phyloP scores from a whole-genome alignment of 1,140 invertebrate species.

The roundworm (Caenorhabditis elegans) region DNA sequence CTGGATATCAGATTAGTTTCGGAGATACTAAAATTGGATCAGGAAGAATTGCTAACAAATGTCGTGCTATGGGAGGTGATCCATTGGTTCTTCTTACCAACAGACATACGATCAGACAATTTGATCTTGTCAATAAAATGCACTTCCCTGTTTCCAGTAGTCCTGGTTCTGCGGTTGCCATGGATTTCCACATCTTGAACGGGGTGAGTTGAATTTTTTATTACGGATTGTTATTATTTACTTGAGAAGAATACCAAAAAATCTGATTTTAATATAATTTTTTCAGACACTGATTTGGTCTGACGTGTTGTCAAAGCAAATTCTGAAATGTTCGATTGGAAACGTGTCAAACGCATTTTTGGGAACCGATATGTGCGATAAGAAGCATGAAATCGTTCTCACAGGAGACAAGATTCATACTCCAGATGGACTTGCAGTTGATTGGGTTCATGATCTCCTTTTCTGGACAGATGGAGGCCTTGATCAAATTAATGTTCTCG shows the following conservation, averaged over 20 bases:
- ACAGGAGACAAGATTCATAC: slow-evolving; percentile 81
- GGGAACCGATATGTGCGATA: slow-evolving; percentile 67
- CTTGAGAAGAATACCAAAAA: not conserved
- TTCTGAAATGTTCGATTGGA: slow-evolving; percentile 45
- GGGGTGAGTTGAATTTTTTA: not conserved
- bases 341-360: slow-evolving; percentile 17
- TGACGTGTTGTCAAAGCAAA: slow-evolving; percentile 25
- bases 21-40: not conserved
- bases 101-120: slow-evolving; percentile 54
- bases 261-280: not conserved
- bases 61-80: slow-evolving; percentile 61
- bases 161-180: slow-evolving; percentile 64
- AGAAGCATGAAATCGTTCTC: slow-evolving; percentile 67
- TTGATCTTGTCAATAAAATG: slow-evolving; percentile 60
- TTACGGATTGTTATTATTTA: too few species aligned
- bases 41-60: slow-evolving; percentile 28
- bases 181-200: slow-evolving; percentile 55
- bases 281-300: slow-evolving; percentile 37
- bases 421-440: slow-evolving; percentile 88
- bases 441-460: slow-evolving; percentile 93
- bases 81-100: slow-evolving; percentile 63
- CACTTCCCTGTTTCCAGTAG: slow-evolving; percentile 58
- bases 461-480: slow-evolving; percentile 93
- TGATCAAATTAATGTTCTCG: slow-evolving; percentile 70
- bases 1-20: slow-evolving; percentile 77